These are phyloP conservation scores for Cebus imitator DNA, from an alignment of 2,113 vertebrate species.

Conservation along the genomic window DNA sequence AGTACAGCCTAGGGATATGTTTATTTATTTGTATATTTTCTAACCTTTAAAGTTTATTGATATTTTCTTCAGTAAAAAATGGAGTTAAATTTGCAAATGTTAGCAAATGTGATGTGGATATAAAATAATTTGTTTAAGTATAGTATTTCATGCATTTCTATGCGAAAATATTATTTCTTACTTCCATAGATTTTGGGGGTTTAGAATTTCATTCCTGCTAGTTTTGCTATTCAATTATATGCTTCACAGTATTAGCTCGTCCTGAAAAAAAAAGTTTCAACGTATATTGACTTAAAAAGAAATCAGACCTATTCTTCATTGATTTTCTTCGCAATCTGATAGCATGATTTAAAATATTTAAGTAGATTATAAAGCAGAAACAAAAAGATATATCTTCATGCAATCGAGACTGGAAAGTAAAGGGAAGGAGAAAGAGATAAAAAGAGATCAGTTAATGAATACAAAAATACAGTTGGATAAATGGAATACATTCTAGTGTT, in stretches of 20 bases:
- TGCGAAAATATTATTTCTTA: background rate
- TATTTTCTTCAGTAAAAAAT: background rate
- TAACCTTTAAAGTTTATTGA: background rate
- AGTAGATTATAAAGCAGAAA: background rate
- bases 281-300: background rate
- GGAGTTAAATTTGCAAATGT: background rate
- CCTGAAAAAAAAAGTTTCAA: background rate
- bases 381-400: background rate
- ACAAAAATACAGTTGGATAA: background rate
- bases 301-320: background rate
- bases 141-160: background rate
- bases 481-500: background rate
- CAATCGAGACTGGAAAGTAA: background rate
- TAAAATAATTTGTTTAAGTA: background rate
- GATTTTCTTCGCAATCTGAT: background rate
- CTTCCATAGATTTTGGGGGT: background rate
- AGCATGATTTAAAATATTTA: background rate
- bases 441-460: background rate
- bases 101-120: background rate
- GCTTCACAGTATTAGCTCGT: background rate
- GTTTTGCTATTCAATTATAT: background rate
- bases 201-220: background rate
- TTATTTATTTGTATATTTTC: background rate
- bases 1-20: background rate
- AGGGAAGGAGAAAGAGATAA: background rate